A percentile compares a stretch with the other conserved stretches of the same genome.
These are phyloP conservation scores for Gryon sp. DNA, from an alignment of 1,140 invertebrate genomes.

Conservation along the genomic window DNA sequence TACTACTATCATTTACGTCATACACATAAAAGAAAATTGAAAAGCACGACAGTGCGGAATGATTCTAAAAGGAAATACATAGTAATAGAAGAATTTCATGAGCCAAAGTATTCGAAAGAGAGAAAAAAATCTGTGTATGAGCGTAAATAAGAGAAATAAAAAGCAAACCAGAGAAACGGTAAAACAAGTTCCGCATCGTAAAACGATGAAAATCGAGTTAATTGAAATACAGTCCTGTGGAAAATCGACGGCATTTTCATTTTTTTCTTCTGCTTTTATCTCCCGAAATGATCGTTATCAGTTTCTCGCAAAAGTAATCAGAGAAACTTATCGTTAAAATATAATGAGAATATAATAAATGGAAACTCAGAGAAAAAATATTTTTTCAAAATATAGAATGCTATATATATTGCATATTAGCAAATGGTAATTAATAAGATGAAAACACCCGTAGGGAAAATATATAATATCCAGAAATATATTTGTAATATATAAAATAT, in stretches of 20 bases:
- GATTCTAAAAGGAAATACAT: constrained; percentile 43
- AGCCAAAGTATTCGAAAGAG: not conserved
- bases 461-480: too few species aligned
- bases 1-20: constrained; percentile 30
- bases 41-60: constrained; percentile 36
- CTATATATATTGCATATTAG: too few species aligned
- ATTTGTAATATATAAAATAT: too few species aligned
- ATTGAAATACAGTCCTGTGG: constrained; percentile 16
- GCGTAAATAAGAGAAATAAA: constrained; percentile 3
- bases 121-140: not conserved
- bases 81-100: constrained; percentile 28
- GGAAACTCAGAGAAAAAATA: too few species aligned
- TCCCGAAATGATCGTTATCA: too few species aligned
- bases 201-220: constrained; percentile 26
- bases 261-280: too few species aligned
- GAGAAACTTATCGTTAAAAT: too few species aligned
- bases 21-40: constrained; percentile 54
- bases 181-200: constrained; percentile 7
- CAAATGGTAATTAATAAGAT: too few species aligned
- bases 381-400: too few species aligned
- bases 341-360: too few species aligned
- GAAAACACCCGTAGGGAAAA: too few species aligned
- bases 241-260: constrained; percentile 4
- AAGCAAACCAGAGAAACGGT: constrained; percentile 8
- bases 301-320: too few species aligned